Evolutionary conservation across 2,888 invertebrate species (phyloP).

Genomic region (Andrena bicolor): DNA sequence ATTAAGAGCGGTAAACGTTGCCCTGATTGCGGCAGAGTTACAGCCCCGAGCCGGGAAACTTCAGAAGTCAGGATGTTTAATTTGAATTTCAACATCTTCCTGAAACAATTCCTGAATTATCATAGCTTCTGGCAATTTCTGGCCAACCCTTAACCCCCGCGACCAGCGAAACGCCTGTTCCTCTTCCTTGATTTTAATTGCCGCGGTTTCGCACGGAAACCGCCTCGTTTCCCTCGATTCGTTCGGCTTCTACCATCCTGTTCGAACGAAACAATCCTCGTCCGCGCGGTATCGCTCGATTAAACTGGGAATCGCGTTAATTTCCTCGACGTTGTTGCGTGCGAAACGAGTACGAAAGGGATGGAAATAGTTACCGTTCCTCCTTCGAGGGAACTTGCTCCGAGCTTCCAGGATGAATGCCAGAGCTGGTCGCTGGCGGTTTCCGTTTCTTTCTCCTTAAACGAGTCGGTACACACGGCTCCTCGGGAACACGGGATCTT

Average conservation of each 20-base stretch:
- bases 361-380: background rate
- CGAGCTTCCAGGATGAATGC: constrained; percentile 25
- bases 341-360: background rate
- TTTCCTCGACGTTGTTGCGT: background rate
- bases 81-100: constrained; percentile 59
- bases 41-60: constrained; percentile 20
- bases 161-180: constrained; percentile 30
- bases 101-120: constrained; percentile 49
- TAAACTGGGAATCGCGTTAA: background rate
- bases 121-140: constrained; percentile 32
- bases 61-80: constrained; percentile 39
- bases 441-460: constrained; percentile 26
- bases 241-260: background rate
- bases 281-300: background rate
- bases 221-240: constrained; percentile 7
- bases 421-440: constrained; percentile 23
- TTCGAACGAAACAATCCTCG: background rate
- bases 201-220: constrained; percentile 17
- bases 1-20: constrained; percentile 10
- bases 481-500: constrained; percentile 28
- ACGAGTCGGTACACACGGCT: constrained; percentile 38
- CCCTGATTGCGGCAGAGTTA: constrained; percentile 1
- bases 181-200: constrained; percentile 43
- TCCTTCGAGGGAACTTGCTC: background rate
- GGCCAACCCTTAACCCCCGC: background rate